These are phyloP conservation scores for Sitodiplosis mosellana DNA, from an alignment of 1,140 invertebrate species.

Conservation along the genomic window DNA sequence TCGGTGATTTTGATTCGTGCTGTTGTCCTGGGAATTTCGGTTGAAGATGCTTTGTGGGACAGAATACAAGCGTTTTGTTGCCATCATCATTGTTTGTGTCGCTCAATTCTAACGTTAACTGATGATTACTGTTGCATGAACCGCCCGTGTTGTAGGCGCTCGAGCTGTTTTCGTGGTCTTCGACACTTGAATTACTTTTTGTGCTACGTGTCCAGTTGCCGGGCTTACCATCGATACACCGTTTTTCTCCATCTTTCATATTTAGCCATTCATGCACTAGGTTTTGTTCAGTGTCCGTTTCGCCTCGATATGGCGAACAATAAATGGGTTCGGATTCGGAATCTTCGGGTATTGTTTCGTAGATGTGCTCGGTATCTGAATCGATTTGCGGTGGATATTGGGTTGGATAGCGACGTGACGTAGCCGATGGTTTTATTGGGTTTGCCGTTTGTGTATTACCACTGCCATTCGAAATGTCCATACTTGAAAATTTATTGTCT, in stretches of 20 bases:
- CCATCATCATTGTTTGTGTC: background rate
- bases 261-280: constrained; percentile 19
- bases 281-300: constrained; percentile 14
- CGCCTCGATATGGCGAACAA: constrained; percentile 41
- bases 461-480: background rate
- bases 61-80: too few relatives aligned
- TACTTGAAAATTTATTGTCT: background rate
- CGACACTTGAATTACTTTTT: constrained; percentile 23
- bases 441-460: background rate
- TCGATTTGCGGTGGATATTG: constrained; percentile 10
- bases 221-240: background rate
- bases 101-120: constrained; percentile 35
- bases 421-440: background rate
- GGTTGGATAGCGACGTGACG: background rate
- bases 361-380: constrained; percentile 40
- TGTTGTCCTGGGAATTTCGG: too few relatives aligned
- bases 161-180: constrained; percentile 43
- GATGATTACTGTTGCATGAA: constrained; percentile 47
- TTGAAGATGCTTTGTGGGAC: too few relatives aligned
- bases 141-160: constrained; percentile 64
- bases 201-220: background rate
- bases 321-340: constrained; percentile 42
- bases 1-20: too few relatives aligned
- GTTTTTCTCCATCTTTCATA: constrained; percentile 5
- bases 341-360: constrained; percentile 47